Evolutionary conservation across 1,140 invertebrate genomes (phyloP).

Genomic region (Drosophila athabasca): DNA sequence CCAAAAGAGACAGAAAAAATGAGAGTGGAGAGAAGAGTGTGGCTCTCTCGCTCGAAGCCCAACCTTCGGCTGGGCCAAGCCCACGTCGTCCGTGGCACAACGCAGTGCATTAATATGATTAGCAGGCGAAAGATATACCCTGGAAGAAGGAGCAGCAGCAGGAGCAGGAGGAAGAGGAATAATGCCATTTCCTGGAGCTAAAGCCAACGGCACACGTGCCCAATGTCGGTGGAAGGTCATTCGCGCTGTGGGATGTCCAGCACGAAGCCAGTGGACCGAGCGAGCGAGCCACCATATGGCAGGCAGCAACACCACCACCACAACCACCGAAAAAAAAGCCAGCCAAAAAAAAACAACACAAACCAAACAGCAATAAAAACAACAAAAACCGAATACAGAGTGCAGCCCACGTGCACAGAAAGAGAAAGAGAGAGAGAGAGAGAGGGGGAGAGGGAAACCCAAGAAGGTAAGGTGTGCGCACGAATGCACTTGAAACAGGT

Average conservation of each 20-base stretch:
- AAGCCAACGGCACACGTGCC: constrained; percentile 42
- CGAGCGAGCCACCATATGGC: constrained; percentile 54
- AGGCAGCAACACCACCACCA: background rate
- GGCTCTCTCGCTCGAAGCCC: constrained; percentile 35
- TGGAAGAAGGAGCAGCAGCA: background rate
- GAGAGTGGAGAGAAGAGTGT: constrained; percentile 39
- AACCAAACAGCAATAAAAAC: constrained; percentile 21
- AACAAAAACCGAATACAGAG: constrained; percentile 15
- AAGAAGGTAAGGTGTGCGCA: background rate
- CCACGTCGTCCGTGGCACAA: constrained; percentile 32
- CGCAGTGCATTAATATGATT: constrained; percentile 78
- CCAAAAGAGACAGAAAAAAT: constrained; percentile 54
- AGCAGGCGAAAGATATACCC: constrained; percentile 50
- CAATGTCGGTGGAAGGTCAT: constrained; percentile 59
- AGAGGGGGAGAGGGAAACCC: background rate
- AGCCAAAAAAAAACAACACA: constrained; percentile 12
- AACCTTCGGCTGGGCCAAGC: constrained; percentile 65
- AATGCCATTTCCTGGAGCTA: constrained; percentile 70
- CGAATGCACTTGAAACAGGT: no score
- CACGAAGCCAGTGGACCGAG: constrained; percentile 1
- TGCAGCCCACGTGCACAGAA: constrained; percentile 63
- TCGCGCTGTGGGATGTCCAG: constrained; percentile 14
- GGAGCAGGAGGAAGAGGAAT: constrained; percentile 25
- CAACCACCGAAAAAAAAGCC: constrained; percentile 4
- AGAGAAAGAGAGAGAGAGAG: constrained; percentile 2